A percentile compares a stretch with the other conserved stretches of the same genome.
These are phyloP conservation scores for Drosophila bipectinata DNA, from an alignment of 1,140 invertebrate genomes.

Conservation along the genomic window DNA sequence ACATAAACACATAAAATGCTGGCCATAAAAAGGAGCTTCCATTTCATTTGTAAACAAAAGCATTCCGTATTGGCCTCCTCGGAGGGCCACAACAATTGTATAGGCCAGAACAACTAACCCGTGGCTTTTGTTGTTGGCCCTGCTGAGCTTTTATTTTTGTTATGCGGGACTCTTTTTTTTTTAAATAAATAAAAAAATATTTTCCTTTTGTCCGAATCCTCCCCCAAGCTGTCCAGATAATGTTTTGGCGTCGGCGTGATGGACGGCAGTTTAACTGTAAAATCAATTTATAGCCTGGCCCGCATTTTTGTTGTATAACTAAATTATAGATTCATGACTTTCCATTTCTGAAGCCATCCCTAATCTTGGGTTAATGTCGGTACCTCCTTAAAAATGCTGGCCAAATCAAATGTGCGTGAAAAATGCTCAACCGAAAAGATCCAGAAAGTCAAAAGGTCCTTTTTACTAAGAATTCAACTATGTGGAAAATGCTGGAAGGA, in stretches of 20 bases:
- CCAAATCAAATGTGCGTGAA: conserved; percentile 48
- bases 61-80: conserved; percentile 8
- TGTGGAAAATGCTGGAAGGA: conserved; percentile 28
- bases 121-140: conserved; percentile 33
- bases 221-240: conserved; percentile 29
- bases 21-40: conserved; percentile 44
- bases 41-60: conserved; percentile 48
- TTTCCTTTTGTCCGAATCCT: conserved; percentile 15
- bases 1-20: conserved; percentile 47
- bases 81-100: neutral
- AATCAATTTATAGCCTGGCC: conserved; percentile 30
- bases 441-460: conserved; percentile 6
- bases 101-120: conserved; percentile 13
- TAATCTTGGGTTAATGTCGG: conserved; percentile 8
- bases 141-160: conserved; percentile 24
- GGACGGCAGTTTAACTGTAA: conserved; percentile 32
- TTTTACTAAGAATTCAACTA: conserved; percentile 47
- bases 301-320: conserved; percentile 24
- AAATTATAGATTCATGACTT: conserved; percentile 43
- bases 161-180: conserved; percentile 2
- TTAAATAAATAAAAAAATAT: conserved; percentile 16
- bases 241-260: conserved; percentile 34
- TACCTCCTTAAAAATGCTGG: neutral
- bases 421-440: conserved; percentile 16
- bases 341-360: conserved; percentile 7